phyloP scores from a whole-genome alignment of 2,888 invertebrate genomes.

The Plusia festucae region DNA sequence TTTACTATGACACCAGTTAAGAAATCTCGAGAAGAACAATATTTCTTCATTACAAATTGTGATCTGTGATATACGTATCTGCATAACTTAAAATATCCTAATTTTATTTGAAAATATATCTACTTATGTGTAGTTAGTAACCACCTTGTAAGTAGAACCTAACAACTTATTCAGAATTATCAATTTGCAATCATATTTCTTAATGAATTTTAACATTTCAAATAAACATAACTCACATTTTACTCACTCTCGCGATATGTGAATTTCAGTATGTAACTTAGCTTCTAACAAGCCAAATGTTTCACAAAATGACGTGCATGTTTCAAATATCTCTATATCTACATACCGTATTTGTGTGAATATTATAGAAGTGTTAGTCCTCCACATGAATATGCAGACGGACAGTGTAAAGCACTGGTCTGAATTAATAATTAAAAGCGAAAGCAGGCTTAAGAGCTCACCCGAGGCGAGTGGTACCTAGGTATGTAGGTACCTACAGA shows the following conservation, averaged over 20 bases:
- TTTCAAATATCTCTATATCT: slow-evolving; percentile 27
- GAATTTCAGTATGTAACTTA: slow-evolving; percentile 42
- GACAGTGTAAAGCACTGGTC: slow-evolving; percentile 58
- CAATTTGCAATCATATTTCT: too few species aligned
- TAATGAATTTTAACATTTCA: too few species aligned
- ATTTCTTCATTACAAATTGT: too few species aligned
- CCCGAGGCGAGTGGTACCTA: slow-evolving; percentile 28
- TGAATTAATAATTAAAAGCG: slow-evolving; percentile 74
- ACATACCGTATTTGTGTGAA: slow-evolving; percentile 39
- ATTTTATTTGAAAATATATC: too few species aligned
- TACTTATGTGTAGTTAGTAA: too few species aligned
- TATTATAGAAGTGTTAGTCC: slow-evolving; percentile 51
- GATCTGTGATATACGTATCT: too few species aligned
- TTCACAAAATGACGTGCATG: slow-evolving; percentile 35
- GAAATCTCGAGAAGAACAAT: too few species aligned
- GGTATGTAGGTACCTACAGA: slow-evolving; percentile 16
- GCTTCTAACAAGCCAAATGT: slow-evolving; percentile 23
- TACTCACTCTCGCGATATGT: slow-evolving; percentile 12
- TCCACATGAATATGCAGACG: slow-evolving; percentile 63
- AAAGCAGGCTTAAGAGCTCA: slow-evolving; percentile 74
- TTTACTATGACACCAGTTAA: too few species aligned
- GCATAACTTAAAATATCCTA: too few species aligned
- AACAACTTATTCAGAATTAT: too few species aligned
- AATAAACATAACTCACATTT: neutral
- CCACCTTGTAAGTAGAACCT: too few species aligned